A percentile compares a stretch with the other conserved stretches of the same genome.
Conservation (phyloP, 2,797 vertebrate genomes). For the Otus scops region DNA sequence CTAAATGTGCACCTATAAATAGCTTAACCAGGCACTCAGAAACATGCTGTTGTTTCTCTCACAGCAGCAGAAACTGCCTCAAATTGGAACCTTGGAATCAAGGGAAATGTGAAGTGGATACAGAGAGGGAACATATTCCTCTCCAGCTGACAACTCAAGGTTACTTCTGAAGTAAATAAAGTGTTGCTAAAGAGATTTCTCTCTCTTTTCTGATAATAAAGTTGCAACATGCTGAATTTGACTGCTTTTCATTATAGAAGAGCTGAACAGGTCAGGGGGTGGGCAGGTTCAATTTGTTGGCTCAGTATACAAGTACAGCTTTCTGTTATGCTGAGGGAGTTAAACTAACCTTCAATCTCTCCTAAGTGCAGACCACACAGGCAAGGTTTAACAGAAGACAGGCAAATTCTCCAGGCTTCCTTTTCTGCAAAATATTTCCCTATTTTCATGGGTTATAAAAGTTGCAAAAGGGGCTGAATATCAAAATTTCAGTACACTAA, state of each 20-base stretch:
- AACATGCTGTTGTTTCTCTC: background rate
- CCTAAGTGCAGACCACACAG: rapidly evolving
- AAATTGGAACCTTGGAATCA: slow-evolving; percentile 1
- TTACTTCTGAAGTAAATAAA: slow-evolving; percentile 51
- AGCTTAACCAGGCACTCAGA: background rate
- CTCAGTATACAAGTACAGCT: rapidly evolving
- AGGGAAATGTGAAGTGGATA: slow-evolving; percentile 12
- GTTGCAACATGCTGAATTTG: background rate
- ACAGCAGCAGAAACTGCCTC: background rate
- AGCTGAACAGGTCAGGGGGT: slow-evolving; percentile 10
- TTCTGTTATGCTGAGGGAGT: background rate
- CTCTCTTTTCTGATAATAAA: slow-evolving; percentile 42
- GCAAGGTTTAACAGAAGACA: background rate
- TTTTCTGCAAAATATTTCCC: background rate
- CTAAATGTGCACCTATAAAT: background rate
- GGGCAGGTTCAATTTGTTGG: slow-evolving; percentile 40
- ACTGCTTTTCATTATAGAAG: slow-evolving; percentile 31
- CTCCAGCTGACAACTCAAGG: slow-evolving; percentile 47
- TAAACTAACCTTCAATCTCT: background rate
- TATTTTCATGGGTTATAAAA: background rate
- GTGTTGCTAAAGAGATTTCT: slow-evolving; percentile 15
- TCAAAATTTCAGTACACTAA: background rate
- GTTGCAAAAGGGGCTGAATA: background rate
- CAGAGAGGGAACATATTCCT: background rate
- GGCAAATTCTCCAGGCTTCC: background rate